phyloP scores from a whole-genome alignment of 1,140 invertebrate species.

The Drosophila sp. region DNA sequence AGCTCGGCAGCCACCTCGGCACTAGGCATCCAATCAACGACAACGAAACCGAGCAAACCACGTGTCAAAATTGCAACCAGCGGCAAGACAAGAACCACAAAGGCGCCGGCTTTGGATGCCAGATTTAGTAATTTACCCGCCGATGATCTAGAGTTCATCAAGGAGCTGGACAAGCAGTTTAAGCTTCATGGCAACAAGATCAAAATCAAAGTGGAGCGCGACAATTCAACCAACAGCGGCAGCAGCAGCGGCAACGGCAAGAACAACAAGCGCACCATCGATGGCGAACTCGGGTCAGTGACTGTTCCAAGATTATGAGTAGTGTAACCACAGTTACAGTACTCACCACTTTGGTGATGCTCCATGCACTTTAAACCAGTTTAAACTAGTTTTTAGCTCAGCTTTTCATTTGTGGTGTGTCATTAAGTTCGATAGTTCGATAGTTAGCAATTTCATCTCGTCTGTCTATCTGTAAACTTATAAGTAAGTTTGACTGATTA shows the following conservation, averaged over 20 bases:
- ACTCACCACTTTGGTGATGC: background rate
- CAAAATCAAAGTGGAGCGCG: slow-evolving; percentile 82
- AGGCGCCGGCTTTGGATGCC: slow-evolving; percentile 43
- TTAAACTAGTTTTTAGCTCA: background rate
- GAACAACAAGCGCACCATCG: slow-evolving; percentile 81
- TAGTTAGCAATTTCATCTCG: too few relatives aligned
- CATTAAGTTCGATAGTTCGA: too few relatives aligned
- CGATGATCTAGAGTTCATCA: slow-evolving; percentile 83
- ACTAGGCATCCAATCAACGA: background rate
- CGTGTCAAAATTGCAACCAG: slow-evolving; percentile 55
- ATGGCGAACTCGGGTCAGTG: slow-evolving; percentile 80
- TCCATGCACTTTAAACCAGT: slow-evolving; percentile 19
- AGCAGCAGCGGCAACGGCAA: slow-evolving; percentile 47
- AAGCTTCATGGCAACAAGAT: slow-evolving; percentile 80
- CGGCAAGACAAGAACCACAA: slow-evolving; percentile 30
- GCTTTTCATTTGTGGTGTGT: background rate
- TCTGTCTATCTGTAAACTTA: too few relatives aligned
- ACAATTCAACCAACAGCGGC: slow-evolving; percentile 62
- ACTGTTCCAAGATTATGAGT: background rate
- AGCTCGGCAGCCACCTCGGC: slow-evolving; percentile 19
- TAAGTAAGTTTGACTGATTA: too few relatives aligned
- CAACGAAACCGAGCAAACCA: slow-evolving; percentile 65
- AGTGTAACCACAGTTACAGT: too few relatives aligned
- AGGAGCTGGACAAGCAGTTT: slow-evolving; percentile 83
- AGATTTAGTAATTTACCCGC: slow-evolving; percentile 74